These are phyloP conservation scores for Trachythela sp. DNA, from an alignment of 64 coral and sea anemone genomes.

Conservation along the genomic window DNA sequence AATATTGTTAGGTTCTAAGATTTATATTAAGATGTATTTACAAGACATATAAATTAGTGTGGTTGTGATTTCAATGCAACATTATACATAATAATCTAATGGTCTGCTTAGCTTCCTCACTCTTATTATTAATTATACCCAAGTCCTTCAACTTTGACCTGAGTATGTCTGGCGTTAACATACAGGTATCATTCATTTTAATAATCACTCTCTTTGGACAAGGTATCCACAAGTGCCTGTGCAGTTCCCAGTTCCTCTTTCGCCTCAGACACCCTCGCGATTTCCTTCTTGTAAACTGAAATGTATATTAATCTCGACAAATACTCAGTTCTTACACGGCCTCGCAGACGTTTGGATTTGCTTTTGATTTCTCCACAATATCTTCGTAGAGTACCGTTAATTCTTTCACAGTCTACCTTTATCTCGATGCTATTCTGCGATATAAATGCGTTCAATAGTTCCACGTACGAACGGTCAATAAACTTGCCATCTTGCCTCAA, in stretches of 20 bases:
- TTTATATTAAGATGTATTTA: too few relatives aligned
- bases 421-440: neutral
- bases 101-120: too few relatives aligned
- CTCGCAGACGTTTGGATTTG: neutral
- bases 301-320: neutral
- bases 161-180: too few relatives aligned
- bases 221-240: neutral
- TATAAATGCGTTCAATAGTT: neutral
- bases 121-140: too few relatives aligned
- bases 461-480: neutral
- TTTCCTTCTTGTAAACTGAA: neutral
- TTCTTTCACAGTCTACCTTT: slow-evolving; percentile 17
- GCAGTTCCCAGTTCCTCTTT: neutral
- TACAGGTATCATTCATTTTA: neutral
- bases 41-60: too few relatives aligned
- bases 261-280: neutral
- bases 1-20: neutral
- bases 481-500: slow-evolving; percentile 4
- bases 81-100: too few relatives aligned
- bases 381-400: neutral
- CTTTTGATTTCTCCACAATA: neutral
- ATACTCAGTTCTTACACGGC: neutral
- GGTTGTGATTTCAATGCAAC: too few relatives aligned
- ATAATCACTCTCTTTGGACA: neutral
- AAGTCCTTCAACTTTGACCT: too few relatives aligned